A percentile compares a stretch with the other conserved stretches of the same genome.
Conservation (phyloP, 2,113 vertebrate species). For the Muscicapa adusta region DNA sequence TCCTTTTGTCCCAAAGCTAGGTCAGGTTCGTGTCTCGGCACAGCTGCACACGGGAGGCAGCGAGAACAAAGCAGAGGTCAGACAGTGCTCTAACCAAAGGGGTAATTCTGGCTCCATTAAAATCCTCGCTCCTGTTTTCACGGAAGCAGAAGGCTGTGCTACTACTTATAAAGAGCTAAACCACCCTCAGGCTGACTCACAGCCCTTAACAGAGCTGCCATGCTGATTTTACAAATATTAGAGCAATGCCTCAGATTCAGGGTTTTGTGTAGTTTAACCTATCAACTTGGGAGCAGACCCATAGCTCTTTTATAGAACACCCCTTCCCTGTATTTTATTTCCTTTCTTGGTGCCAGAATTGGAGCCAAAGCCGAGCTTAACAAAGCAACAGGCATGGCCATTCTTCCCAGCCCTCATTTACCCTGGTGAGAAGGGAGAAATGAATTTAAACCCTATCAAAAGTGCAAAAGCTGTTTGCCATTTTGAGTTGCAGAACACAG, state of each 20-base stretch:
- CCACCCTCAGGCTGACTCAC: slow-evolving; percentile 43
- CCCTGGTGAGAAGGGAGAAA: not conserved
- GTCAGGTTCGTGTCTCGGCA: not conserved
- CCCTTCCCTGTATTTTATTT: slow-evolving; percentile 50
- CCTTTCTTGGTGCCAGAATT: not conserved
- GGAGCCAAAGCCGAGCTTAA: not conserved
- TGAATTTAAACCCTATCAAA: slow-evolving; percentile 1
- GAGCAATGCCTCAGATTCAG: not conserved
- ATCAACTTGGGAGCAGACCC: slow-evolving; percentile 14
- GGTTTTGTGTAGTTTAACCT: not conserved
- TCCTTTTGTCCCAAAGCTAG: not conserved
- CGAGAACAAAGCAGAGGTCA: slow-evolving; percentile 29
- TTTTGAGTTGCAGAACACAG: not conserved
- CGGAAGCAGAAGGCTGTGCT: slow-evolving; percentile 2
- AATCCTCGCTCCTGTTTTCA: not conserved
- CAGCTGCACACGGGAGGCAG: not conserved
- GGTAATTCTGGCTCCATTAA: slow-evolving; percentile 11
- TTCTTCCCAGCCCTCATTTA: slow-evolving; percentile 33
- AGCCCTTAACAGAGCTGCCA: slow-evolving; percentile 48
- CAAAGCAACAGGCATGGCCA: slow-evolving; percentile 38
- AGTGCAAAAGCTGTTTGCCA: not conserved
- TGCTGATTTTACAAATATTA: slow-evolving; percentile 36
- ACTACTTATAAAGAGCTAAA: slow-evolving; percentile 23
- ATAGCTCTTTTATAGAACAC: slow-evolving; percentile 1
- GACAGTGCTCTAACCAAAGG: not conserved